phyloP scores from a whole-genome alignment of 2,113 vertebrate species.

The Silurus glanis region DNA sequence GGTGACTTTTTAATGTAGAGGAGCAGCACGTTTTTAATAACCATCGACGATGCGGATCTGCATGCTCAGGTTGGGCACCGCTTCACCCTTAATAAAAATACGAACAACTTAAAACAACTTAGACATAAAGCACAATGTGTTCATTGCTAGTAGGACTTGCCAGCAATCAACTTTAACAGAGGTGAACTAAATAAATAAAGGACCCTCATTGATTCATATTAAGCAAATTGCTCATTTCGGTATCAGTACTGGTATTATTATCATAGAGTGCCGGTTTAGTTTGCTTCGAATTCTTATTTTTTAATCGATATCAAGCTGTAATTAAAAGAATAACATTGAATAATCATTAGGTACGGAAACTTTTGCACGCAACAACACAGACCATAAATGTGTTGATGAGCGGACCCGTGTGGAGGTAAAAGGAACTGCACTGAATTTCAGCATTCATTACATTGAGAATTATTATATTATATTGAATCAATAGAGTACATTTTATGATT shows the following conservation, averaged over 20 bases:
- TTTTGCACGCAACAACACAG: neutral
- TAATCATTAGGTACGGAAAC: neutral
- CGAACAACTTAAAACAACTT: neutral
- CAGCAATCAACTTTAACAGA: neutral
- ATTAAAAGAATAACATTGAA: neutral
- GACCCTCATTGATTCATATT: neutral
- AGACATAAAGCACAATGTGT: neutral
- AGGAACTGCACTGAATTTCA: neutral
- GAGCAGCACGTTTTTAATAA: neutral
- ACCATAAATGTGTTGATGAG: neutral
- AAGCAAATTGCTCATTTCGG: neutral
- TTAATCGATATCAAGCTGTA: neutral
- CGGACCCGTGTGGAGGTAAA: constrained; percentile 6
- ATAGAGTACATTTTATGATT: neutral
- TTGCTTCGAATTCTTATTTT: too few relatives aligned
- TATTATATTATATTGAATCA: neutral
- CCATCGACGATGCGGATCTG: neutral
- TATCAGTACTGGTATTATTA: neutral
- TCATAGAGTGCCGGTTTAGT: neutral
- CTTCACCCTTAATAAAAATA: neutral
- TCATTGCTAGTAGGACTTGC: neutral
- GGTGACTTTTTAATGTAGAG: too few relatives aligned
- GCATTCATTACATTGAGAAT: neutral
- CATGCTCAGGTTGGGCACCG: neutral
- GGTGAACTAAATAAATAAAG: neutral